Percentiles rank a stretch among this genome's conserved stretches.
Evolutionary conservation across 2,888 invertebrate species (phyloP).

Genomic region (Petrolisthes cinctipes): DNA sequence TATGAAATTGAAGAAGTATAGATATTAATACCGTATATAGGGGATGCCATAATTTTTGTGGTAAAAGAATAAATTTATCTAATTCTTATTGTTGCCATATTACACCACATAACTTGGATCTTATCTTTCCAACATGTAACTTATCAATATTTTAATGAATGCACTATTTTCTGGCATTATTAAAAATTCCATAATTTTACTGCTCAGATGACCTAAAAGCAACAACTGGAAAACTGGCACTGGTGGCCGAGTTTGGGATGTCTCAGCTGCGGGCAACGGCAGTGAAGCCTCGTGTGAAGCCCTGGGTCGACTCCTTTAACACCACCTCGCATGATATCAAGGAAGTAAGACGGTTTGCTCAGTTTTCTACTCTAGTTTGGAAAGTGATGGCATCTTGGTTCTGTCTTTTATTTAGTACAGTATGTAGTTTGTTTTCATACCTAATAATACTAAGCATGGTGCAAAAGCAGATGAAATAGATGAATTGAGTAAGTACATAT

Average conservation of each 20-base stretch:
- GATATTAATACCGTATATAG: not conserved
- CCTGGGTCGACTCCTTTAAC: constrained; percentile 86
- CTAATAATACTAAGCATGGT: no score
- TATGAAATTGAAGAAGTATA: constrained; percentile 6
- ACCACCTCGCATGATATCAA: constrained; percentile 82
- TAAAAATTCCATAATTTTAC: not conserved
- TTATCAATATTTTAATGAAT: no score
- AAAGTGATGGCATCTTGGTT: no score
- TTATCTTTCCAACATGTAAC: no score
- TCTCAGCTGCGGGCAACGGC: constrained; percentile 83
- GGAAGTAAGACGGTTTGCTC: constrained; percentile 74
- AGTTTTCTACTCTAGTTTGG: not conserved
- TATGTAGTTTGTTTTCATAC: no score
- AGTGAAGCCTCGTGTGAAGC: constrained; percentile 85
- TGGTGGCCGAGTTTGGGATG: constrained; percentile 83
- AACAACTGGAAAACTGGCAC: constrained; percentile 75
- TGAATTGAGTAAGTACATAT: no score
- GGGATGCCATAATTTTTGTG: not conserved
- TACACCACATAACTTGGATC: no score
- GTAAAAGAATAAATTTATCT: no score
- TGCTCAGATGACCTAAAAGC: constrained; percentile 69
- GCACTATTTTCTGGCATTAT: no score
- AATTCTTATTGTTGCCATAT: no score
- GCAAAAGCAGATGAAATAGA: no score
- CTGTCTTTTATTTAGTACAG: no score